Evolutionary conservation across 2,113 vertebrate species (phyloP).

Genomic region (Hemiprocne comata): DNA sequence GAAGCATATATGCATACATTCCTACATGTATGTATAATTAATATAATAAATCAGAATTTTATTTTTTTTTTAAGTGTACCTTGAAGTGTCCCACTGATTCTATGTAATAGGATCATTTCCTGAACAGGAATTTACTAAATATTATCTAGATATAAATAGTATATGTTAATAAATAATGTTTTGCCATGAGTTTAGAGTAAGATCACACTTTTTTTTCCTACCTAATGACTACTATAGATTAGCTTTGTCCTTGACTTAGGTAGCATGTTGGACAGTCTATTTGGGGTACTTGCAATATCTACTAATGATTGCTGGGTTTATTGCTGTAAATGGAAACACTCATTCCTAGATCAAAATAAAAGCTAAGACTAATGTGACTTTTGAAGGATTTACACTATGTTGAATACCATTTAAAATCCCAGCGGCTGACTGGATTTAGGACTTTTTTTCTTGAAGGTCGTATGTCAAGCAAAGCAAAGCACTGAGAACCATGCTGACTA

Average conservation of each 20-base stretch:
- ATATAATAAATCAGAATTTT: background rate
- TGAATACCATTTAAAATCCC: background rate
- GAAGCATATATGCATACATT: background rate
- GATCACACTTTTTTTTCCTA: background rate
- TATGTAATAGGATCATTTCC: background rate
- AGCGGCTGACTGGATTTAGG: background rate
- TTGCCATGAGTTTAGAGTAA: background rate
- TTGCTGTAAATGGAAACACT: background rate
- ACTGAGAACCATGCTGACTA: background rate
- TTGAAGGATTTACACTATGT: background rate
- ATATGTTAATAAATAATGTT: background rate
- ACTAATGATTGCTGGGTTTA: background rate
- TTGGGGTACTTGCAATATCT: background rate
- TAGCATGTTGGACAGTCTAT: background rate
- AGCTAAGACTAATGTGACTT: accelerated
- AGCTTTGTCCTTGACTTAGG: accelerated
- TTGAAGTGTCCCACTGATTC: background rate
- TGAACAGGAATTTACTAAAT: background rate
- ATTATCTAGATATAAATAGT: background rate
- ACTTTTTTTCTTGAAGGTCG: background rate
- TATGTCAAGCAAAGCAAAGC: background rate
- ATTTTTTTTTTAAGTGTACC: too few relatives aligned
- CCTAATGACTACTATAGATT: background rate
- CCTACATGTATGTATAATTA: background rate
- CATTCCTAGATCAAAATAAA: background rate